Percentiles rank a stretch among this genome's conserved stretches.
These are phyloP conservation scores for Synergus umbraculus DNA, from an alignment of 2,888 invertebrate genomes.

Conservation along the genomic window DNA sequence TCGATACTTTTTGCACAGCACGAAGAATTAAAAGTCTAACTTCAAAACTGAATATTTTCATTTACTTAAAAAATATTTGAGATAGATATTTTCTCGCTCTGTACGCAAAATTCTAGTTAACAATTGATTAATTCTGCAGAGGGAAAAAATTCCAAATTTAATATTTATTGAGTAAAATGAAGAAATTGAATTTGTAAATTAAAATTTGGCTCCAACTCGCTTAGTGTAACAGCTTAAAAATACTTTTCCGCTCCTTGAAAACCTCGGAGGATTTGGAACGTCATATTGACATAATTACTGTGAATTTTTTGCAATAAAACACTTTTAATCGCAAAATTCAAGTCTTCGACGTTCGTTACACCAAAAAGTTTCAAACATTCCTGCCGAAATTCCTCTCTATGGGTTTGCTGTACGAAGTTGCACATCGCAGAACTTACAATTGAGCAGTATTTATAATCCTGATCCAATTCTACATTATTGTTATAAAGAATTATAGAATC, in stretches of 20 bases:
- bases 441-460: conserved; percentile 56
- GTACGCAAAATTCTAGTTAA: too few relatives aligned
- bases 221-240: not conserved
- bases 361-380: conserved; percentile 58
- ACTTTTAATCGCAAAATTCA: conserved; percentile 53
- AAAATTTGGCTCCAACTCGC: too few relatives aligned
- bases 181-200: too few relatives aligned
- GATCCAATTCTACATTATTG: conserved; percentile 55
- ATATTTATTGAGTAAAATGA: too few relatives aligned
- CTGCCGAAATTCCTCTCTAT: conserved; percentile 60
- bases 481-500: conserved; percentile 54
- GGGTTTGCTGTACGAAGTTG: conserved; percentile 60
- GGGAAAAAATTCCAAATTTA: too few relatives aligned
- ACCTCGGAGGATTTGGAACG: not conserved
- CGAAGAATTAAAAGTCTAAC: too few relatives aligned
- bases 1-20: too few relatives aligned
- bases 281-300: conserved; percentile 48
- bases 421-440: conserved; percentile 57
- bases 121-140: too few relatives aligned
- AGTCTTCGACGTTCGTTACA: conserved; percentile 53
- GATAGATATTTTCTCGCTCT: too few relatives aligned
- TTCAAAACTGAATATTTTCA: too few relatives aligned
- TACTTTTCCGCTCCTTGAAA: not conserved
- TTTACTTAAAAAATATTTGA: too few relatives aligned
- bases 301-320: conserved; percentile 56